phyloP scores from a whole-genome alignment of 2,113 vertebrate genomes.

The Paramormyrops kingsleyae region DNA sequence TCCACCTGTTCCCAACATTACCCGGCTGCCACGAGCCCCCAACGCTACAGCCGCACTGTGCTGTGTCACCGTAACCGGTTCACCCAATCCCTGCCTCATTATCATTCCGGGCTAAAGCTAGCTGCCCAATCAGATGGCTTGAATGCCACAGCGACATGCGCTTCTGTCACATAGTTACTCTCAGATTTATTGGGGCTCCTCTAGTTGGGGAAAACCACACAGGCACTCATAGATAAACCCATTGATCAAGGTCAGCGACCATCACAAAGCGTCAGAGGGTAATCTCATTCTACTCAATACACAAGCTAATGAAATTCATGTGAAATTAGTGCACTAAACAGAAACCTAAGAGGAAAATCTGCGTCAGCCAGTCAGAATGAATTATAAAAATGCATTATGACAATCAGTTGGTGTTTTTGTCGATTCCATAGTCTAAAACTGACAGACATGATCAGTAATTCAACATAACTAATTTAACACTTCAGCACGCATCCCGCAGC shows the following conservation, averaged over 20 bases:
- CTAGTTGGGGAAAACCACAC: neutral
- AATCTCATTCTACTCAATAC: neutral
- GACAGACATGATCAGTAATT: neutral
- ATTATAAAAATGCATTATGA: slow-evolving; percentile 3
- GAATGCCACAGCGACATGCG: neutral
- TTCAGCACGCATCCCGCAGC: neutral
- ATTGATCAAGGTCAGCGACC: neutral
- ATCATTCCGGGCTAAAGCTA: slow-evolving; percentile 7
- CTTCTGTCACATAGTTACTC: neutral
- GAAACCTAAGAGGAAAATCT: neutral
- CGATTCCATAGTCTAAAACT: neutral
- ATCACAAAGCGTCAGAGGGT: neutral
- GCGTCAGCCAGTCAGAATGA: neutral
- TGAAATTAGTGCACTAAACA: neutral
- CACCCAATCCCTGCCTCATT: neutral
- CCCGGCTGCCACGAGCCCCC: neutral
- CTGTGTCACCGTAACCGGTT: neutral
- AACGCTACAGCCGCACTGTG: neutral
- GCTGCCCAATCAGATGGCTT: neutral
- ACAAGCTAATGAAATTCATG: neutral
- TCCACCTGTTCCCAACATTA: neutral
- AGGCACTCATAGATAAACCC: neutral
- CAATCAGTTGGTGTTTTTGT: neutral
- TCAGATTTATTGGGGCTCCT: neutral
- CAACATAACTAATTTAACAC: neutral